Evolutionary conservation across 2,888 invertebrate genomes (phyloP), one percentile per base, ranked within the genome.

Genomic region (Diarsia mendica): DNA sequence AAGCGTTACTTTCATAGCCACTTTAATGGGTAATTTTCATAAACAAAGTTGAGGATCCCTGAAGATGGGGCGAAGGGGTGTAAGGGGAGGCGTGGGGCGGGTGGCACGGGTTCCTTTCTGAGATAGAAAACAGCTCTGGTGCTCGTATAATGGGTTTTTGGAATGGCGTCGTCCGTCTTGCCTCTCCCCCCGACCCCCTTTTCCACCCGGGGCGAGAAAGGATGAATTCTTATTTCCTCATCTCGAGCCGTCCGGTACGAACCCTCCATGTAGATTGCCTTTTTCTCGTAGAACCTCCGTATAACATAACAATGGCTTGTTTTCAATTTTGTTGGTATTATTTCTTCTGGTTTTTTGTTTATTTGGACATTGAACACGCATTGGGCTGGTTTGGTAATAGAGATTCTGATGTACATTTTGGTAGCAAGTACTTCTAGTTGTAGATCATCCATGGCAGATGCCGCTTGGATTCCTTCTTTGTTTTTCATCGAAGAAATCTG

Each of bases 121-220:
- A 96, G 93, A 94, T 95, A 96, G 95, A 97, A 97, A 97, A 97
- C 97, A 97, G 97, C 97, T 96, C 97, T 95, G 94, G 97, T 95
- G 97, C 97, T 97, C 96, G 97, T 97, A 97, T 97, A 97, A 97
- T 97, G 97, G 97, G 96, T 97, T 97, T 97, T 97, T 97, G 97
- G 97, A 97, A 97, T 97, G 97, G 97, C 97, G 97, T 97, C 97
- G 97, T 97, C 97, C 97, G 97, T 97, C 97, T 97, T 97, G 95
- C 92, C 90, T 90, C 91, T 88, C 88, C 88, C 87, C 89, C 89
- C 89, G 86, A 84, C 83, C 89, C 83, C 87, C 80, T 72, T 68
- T 48, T 48, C 94, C 88, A 90, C 92, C 92, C 93, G 90, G 91
- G 93, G 94, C 94, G 95, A 94, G 95, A 95, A 95, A 95, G 96